phyloP scores from a whole-genome alignment of 2,797 vertebrate genomes.

The Spinus pinus region DNA sequence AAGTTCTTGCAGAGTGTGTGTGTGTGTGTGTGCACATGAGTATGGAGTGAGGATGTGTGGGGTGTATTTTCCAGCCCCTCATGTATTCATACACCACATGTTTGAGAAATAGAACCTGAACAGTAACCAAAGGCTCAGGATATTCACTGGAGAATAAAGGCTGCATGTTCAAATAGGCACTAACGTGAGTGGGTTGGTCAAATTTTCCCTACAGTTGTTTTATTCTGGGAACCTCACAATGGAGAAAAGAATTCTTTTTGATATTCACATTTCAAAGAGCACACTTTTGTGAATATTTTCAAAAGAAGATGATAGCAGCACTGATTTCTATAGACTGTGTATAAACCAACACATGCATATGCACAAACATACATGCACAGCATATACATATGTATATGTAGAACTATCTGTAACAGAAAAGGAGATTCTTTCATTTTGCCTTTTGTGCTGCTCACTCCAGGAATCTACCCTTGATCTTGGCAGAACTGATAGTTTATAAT shows the following conservation, averaged over 20 bases:
- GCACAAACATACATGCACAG: conserved; percentile 31
- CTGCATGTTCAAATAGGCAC: background rate
- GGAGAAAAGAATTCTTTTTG: conserved; percentile 38
- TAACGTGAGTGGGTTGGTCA: conserved; percentile 17
- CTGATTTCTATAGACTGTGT: conserved; percentile 15
- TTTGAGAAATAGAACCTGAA: background rate
- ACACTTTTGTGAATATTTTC: conserved; percentile 41
- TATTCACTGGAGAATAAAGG: conserved; percentile 6
- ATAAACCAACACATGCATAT: conserved; percentile 34
- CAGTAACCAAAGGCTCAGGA: background rate
- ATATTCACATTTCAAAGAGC: conserved; percentile 52
- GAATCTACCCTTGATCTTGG: conserved; percentile 62
- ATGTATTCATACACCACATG: background rate
- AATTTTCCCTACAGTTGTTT: conserved; percentile 15
- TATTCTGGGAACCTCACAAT: background rate
- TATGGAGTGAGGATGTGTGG: background rate
- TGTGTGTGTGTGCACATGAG: fast-evolving
- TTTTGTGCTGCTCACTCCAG: conserved; percentile 54
- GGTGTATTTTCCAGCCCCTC: background rate
- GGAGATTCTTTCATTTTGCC: conserved; percentile 50
- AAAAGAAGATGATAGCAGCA: conserved; percentile 12
- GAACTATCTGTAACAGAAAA: conserved; percentile 30
- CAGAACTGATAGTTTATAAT: conserved; percentile 63
- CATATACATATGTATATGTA: conserved; percentile 53
- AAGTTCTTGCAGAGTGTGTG: background rate